Conservation (phyloP, 2,888 invertebrate species). For the Urechis unicinctus region DNA sequence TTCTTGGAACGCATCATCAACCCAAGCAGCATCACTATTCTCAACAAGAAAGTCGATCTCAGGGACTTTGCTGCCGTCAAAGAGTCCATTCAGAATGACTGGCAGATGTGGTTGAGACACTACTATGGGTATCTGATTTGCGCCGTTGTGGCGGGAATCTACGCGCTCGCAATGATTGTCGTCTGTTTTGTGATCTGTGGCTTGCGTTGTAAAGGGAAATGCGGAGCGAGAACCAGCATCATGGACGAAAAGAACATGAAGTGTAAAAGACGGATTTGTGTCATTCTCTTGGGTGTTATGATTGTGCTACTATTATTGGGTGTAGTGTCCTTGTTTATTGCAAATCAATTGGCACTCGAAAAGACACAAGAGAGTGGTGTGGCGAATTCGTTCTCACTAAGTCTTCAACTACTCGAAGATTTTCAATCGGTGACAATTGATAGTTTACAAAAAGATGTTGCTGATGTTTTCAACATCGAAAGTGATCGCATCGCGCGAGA, state of each 20-base stretch:
- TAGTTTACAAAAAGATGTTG: background rate
- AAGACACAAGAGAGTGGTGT: background rate
- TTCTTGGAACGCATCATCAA: background rate
- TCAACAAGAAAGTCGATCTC: background rate
- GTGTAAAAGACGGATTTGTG: background rate
- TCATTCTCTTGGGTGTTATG: background rate
- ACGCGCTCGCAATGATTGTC: background rate
- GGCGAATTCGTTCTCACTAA: background rate
- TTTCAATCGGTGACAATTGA: background rate
- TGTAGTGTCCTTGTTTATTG: background rate
- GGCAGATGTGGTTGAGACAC: background rate
- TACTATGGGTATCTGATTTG: background rate
- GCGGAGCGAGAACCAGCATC: background rate
- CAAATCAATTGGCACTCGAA: background rate
- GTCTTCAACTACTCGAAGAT: background rate
- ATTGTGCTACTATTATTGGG: background rate
- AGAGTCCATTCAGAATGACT: background rate
- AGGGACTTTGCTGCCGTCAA: background rate
- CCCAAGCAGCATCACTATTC: background rate
- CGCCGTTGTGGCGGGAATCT: background rate
- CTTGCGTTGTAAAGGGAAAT: background rate
- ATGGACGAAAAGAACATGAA: background rate
- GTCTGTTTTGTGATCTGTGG: background rate
- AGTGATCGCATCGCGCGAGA: background rate
- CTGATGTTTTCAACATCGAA: background rate